These are phyloP conservation scores for Champsocephalus gunnari DNA, from an alignment of 2,797 vertebrate genomes.

Conservation along the genomic window DNA sequence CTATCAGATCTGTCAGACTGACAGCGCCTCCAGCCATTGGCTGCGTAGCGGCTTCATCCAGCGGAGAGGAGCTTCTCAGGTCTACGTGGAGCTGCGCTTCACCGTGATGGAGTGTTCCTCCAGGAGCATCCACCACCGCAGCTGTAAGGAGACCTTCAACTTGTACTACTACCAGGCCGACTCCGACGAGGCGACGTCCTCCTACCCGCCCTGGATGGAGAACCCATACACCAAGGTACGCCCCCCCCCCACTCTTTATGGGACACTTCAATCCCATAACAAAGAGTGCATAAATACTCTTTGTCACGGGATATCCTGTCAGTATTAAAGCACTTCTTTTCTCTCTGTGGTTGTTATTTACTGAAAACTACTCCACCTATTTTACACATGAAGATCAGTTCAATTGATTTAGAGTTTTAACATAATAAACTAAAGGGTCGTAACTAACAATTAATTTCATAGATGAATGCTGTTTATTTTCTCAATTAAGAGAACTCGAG, in stretches of 20 bases:
- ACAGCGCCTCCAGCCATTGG: slow-evolving; percentile 88
- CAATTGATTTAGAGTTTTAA: not conserved
- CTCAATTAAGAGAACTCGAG: too few relatives aligned
- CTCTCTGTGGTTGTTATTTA: not conserved
- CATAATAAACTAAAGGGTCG: not conserved
- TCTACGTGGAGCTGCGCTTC: slow-evolving; percentile 91
- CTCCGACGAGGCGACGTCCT: slow-evolving; percentile 85
- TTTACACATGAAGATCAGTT: not conserved
- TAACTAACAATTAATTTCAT: not conserved
- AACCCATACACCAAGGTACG: slow-evolving; percentile 91
- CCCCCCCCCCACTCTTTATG: not conserved
- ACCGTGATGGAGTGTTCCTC: slow-evolving; percentile 94
- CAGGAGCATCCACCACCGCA: slow-evolving; percentile 83
- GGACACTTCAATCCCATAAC: too few relatives aligned
- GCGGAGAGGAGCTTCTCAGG: slow-evolving; percentile 83
- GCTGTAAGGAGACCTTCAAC: slow-evolving; percentile 95
- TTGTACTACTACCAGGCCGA: slow-evolving; percentile 92
- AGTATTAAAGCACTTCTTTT: not conserved
- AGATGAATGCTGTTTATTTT: not conserved
- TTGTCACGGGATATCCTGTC: not conserved
- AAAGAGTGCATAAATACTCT: not conserved
- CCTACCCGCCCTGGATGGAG: slow-evolving; percentile 92
- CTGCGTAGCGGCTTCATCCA: slow-evolving; percentile 90
- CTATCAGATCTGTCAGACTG: slow-evolving; percentile 88
- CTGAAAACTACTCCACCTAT: not conserved